Evolutionary conservation across 1,140 invertebrate species (phyloP).

Genomic region (Ladona fulva): DNA sequence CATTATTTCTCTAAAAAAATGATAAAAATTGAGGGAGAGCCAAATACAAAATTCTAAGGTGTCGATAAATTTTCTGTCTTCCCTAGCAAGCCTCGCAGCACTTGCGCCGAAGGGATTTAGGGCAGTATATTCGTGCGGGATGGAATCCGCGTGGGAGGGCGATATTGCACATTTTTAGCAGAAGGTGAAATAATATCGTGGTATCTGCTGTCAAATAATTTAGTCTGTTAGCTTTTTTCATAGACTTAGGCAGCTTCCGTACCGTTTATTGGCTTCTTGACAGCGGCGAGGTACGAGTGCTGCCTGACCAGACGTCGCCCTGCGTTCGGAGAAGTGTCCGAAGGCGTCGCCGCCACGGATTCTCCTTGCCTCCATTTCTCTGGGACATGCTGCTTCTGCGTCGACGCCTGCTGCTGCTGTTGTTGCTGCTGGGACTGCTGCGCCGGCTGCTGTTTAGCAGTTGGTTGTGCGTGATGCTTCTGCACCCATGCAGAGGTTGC

Average conservation of each 20-base stretch:
- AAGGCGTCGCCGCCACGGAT: neutral
- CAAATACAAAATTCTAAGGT: too few relatives aligned
- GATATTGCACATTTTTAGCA: too few relatives aligned
- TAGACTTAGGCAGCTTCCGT: slow-evolving; percentile 14
- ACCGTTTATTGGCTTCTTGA: slow-evolving; percentile 32
- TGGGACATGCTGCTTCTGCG: neutral
- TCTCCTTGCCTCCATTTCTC: neutral
- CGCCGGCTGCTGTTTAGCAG: neutral
- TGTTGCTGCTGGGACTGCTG: neutral
- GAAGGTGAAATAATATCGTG: too few relatives aligned
- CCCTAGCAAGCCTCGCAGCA: too few relatives aligned
- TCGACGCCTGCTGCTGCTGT: neutral
- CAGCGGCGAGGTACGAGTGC: slow-evolving; percentile 41
- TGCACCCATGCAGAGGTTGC: neutral
- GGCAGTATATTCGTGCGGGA: too few relatives aligned
- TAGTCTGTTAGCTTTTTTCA: too few relatives aligned
- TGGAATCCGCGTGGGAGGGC: too few relatives aligned
- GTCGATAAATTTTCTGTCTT: too few relatives aligned
- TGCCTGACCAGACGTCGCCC: slow-evolving; percentile 31
- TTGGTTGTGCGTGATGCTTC: neutral
- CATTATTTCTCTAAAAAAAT: too few relatives aligned
- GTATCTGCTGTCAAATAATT: too few relatives aligned
- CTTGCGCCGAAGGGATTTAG: too few relatives aligned
- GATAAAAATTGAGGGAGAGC: too few relatives aligned
- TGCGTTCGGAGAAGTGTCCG: neutral